Base-by-base conservation (phyloP, 1,140 invertebrate species). In the Phymorhynchus buccinoides region DNA sequence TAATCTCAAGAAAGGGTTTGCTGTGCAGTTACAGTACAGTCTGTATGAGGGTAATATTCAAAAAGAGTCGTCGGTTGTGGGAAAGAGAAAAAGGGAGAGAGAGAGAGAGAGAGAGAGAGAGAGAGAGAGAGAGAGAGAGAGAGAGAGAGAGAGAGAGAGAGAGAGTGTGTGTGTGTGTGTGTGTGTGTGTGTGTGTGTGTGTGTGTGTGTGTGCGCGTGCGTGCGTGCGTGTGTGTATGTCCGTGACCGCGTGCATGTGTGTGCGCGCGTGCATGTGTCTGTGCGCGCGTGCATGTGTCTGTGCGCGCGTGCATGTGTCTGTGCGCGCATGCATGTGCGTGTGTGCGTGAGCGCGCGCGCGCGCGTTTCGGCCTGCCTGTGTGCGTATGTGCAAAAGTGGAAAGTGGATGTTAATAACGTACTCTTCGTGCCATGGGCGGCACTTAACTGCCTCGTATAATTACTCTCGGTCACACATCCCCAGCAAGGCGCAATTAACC, bases 91-190 rank as follows among this genome's bases (percentile, higher is more conserved):
- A 12, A 42, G 44, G 68, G 71, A 42, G 56, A 37, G 41, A 37
- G 68, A 84, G 80, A 56, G 14, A 62, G 84, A 85, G 35, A 62
- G 35, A 85, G 75, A 85, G n/a, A 48, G 32, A 52, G 83, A 87
- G 27, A 42, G 48, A 44, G 1, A 81, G 1, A 48, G 48, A 30
- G 18, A 52, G 27, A n/a, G 3, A 52, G 39, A 81, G 22, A 71
- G 39, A 56, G 27, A 42, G 44, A 30, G n/a, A 83, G 1, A 35
- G 18, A 48, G 81, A 66, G 9, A n/a, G 80, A 56, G 1, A 56
- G 41, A 30, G 56, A 39, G 52, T 30, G n/a, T 41, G 48, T 35
- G 78, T 52, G 78, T 71, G 39, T 75, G 37, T 41, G 39, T 44
- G 48, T 44, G 52, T 71, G 37, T 83, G 52, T 71, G 48, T 68